Percentiles rank a stretch among this genome's conserved stretches.
Conservation (phyloP, 2,888 invertebrate species). For the Lycocerus yunnanus region DNA sequence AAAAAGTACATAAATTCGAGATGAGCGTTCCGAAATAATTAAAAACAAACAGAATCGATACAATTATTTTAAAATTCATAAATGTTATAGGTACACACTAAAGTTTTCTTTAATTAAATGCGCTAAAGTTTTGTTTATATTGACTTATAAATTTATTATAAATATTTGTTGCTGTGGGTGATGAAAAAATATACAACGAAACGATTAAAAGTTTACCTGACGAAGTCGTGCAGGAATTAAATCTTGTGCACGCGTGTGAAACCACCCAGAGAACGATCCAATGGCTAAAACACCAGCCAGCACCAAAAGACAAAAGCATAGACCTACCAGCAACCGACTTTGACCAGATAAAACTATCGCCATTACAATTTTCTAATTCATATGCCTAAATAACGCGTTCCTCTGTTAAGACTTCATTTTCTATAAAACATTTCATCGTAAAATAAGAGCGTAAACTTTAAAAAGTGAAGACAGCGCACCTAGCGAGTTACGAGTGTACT, state of each 20-base stretch:
- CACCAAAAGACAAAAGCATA: constrained; percentile 61
- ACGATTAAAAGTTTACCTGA: constrained; percentile 55
- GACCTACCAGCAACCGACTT: constrained; percentile 63
- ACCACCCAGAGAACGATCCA: constrained; percentile 67
- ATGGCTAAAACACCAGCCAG: constrained; percentile 62
- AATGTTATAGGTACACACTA: neutral
- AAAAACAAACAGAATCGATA: neutral
- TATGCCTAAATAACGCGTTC: neutral
- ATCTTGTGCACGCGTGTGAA: constrained; percentile 60
- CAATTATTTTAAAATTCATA: neutral
- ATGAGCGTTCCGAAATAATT: neutral
- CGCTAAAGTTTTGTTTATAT: neutral
- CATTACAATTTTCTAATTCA: constrained; percentile 50
- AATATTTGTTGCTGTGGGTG: neutral
- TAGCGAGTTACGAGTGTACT: constrained; percentile 46
- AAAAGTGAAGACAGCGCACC: constrained; percentile 45
- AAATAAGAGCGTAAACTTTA: constrained; percentile 36
- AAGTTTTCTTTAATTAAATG: neutral
- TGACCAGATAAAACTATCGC: constrained; percentile 70
- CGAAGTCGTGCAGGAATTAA: constrained; percentile 62
- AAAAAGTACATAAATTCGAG: neutral
- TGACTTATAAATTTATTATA: neutral
- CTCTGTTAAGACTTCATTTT: neutral
- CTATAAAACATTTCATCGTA: neutral
- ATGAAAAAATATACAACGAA: neutral